Evolutionary conservation across 2,888 invertebrate species (phyloP).

Genomic region (Uropetala carovei): DNA sequence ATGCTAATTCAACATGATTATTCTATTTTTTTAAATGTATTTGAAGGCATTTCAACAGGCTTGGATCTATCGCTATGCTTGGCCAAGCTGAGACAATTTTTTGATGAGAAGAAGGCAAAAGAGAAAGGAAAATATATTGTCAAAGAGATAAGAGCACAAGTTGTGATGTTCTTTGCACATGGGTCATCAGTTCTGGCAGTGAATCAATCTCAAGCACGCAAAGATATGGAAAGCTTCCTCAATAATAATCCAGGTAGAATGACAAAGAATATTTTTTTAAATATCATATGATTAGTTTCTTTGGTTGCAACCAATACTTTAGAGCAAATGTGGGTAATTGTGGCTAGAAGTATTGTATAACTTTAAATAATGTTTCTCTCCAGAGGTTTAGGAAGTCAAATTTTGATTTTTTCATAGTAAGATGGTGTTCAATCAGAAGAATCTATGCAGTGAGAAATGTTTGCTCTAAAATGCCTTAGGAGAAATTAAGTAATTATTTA

Average conservation of each 20-base stretch:
- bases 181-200: background rate
- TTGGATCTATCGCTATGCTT: background rate
- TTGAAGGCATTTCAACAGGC: background rate
- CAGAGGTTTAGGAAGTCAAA: too few species aligned
- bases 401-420: too few species aligned
- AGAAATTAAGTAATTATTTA: too few species aligned
- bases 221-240: constrained; percentile 2
- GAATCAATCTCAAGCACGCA: constrained; percentile 10
- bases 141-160: constrained; percentile 63
- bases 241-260: constrained; percentile 59
- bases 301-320: too few species aligned
- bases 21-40: background rate
- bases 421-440: too few species aligned
- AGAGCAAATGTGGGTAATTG: too few species aligned
- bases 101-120: background rate
- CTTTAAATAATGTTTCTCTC: too few species aligned
- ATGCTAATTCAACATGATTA: too few species aligned
- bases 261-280: background rate
- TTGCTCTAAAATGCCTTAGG: too few species aligned
- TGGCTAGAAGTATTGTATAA: too few species aligned
- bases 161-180: constrained; percentile 65
- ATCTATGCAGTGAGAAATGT: too few species aligned
- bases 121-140: constrained; percentile 62
- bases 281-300: too few species aligned
- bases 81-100: constrained; percentile 17